phyloP scores from a whole-genome alignment of 2,797 vertebrate genomes.

The Arnoldichthys spilopterus region DNA sequence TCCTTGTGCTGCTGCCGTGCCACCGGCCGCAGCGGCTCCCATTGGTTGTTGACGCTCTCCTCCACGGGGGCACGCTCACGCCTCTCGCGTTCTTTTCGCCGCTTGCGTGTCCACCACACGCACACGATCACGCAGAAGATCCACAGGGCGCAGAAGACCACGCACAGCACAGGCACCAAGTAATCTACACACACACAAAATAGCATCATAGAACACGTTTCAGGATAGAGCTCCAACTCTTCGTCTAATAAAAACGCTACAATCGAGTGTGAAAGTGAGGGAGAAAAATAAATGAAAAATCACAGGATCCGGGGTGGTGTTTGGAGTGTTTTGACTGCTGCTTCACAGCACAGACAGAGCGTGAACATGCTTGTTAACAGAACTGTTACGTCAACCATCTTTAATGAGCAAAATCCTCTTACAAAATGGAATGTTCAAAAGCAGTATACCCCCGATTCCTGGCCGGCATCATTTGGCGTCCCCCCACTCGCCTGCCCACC shows the following conservation, averaged over 20 bases:
- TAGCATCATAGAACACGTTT: neutral
- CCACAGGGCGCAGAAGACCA: conserved; percentile 86
- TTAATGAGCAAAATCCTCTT: neutral
- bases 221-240: neutral
- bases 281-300: neutral
- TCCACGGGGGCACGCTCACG: conserved; percentile 67
- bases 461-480: too few relatives aligned
- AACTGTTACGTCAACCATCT: neutral
- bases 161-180: conserved; percentile 88
- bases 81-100: conserved; percentile 96
- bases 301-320: neutral
- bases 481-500: too few relatives aligned
- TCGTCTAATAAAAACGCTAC: neutral
- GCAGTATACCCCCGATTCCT: neutral
- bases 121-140: conserved; percentile 90
- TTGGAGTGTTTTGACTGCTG: neutral
- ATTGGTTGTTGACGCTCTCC: conserved; percentile 92
- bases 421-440: too few relatives aligned
- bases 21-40: conserved; percentile 90
- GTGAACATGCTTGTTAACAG: neutral
- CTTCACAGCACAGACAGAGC: neutral
- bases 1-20: conserved; percentile 84
- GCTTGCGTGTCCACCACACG: conserved; percentile 95
- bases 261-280: neutral
- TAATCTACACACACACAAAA: conserved; percentile 76